phyloP scores from a whole-genome alignment of 2,888 invertebrate genomes.

The Eristalis pertinax region DNA sequence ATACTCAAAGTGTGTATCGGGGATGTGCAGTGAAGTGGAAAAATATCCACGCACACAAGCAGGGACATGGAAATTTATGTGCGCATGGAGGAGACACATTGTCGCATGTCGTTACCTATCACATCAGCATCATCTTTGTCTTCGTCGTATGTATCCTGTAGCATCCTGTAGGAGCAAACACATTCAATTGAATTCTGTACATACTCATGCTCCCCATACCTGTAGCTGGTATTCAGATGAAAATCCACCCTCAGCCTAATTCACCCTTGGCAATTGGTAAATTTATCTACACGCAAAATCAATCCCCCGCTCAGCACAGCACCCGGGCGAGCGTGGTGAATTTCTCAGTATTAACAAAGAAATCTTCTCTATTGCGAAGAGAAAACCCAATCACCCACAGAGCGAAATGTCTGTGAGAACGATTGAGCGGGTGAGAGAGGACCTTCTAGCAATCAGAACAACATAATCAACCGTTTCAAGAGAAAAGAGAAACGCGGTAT shows the following conservation, averaged over 20 bases:
- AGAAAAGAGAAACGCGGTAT: not conserved
- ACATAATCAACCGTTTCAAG: conserved; percentile 33
- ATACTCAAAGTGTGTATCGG: not conserved
- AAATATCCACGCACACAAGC: not conserved
- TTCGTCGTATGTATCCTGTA: conserved; percentile 39
- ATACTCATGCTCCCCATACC: conserved; percentile 35
- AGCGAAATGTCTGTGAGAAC: no score
- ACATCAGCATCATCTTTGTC: conserved; percentile 11
- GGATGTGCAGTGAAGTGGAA: not conserved
- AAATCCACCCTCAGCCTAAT: not conserved
- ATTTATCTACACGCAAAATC: conserved; percentile 61
- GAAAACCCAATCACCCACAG: not conserved
- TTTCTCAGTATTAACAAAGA: not conserved
- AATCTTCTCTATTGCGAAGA: not conserved
- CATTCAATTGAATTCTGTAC: not conserved
- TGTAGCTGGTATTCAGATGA: conserved; percentile 46
- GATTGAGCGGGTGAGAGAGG: not conserved
- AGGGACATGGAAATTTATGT: conserved; percentile 22
- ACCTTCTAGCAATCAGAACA: not conserved
- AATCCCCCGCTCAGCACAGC: conserved; percentile 50
- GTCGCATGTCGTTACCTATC: conserved; percentile 47
- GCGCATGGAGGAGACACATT: conserved; percentile 47
- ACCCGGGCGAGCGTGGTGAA: conserved; percentile 67
- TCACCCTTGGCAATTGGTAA: not conserved
- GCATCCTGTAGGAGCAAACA: conserved; percentile 48